Conservation (phyloP, 2,797 vertebrate species). For the Tadarida brasiliensis region DNA sequence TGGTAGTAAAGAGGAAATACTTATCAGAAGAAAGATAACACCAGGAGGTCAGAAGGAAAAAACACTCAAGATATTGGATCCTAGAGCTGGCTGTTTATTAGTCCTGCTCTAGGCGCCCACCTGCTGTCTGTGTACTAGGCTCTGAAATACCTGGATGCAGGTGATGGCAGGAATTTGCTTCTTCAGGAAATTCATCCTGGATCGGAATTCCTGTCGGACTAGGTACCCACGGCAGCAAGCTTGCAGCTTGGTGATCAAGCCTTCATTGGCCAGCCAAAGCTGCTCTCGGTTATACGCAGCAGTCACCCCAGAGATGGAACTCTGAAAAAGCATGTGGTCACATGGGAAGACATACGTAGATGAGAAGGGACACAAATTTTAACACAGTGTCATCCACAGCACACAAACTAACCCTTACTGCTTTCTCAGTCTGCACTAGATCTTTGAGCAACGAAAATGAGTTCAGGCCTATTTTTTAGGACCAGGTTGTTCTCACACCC, state of each 20-base stretch:
- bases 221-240: slow-evolving; percentile 96
- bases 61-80: background rate
- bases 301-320: slow-evolving; percentile 96
- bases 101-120: background rate
- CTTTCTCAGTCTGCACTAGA: background rate
- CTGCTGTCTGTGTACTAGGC: fast-evolving
- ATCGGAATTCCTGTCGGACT: slow-evolving; percentile 91
- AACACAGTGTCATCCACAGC: background rate
- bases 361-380: background rate
- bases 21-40: background rate
- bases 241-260: slow-evolving; percentile 94
- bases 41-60: background rate
- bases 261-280: slow-evolving; percentile 98
- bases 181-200: slow-evolving; percentile 93
- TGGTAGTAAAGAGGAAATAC: background rate
- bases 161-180: slow-evolving; percentile 94
- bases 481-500: background rate
- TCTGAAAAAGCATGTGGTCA: slow-evolving; percentile 85
- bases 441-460: background rate
- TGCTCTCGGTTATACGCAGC: slow-evolving; percentile 97
- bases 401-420: no score
- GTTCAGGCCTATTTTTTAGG: background rate
- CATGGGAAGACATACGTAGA: background rate
- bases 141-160: slow-evolving; percentile 93
- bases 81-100: background rate